phyloP scores from a whole-genome alignment of 2,113 vertebrate species.

The Pseudolaguvia tuberculata region DNA sequence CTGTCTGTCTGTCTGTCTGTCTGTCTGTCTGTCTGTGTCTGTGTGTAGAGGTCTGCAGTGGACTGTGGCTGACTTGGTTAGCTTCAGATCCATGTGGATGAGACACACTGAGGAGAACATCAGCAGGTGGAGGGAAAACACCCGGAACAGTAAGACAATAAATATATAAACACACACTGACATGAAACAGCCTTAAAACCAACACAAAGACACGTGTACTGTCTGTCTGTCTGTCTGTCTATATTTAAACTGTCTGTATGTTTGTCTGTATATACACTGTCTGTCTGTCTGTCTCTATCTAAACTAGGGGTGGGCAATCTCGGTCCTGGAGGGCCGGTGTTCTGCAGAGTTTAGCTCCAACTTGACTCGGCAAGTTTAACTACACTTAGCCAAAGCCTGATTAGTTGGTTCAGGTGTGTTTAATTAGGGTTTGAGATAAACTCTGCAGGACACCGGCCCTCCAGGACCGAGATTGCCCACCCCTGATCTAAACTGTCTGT shows the following conservation, averaged over 20 bases:
- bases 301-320: too few relatives aligned
- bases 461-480: too few relatives aligned
- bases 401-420: too few relatives aligned
- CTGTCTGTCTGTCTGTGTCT: conserved; percentile 15
- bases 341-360: too few relatives aligned
- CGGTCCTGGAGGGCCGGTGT: too few relatives aligned
- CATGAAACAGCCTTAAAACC: background rate
- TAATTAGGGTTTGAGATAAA: too few relatives aligned
- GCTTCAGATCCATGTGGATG: conserved; percentile 85
- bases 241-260: background rate
- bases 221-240: too few relatives aligned
- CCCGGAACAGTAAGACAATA: conserved; percentile 71
- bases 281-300: background rate
- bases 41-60: conserved; percentile 72
- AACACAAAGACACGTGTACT: too few relatives aligned
- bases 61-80: conserved; percentile 80
- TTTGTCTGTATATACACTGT: too few relatives aligned
- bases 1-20: background rate
- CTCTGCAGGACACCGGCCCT: too few relatives aligned
- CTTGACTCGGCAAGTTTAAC: too few relatives aligned
- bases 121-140: conserved; percentile 86
- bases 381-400: too few relatives aligned
- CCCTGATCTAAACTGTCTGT: background rate
- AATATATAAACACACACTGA: background rate
- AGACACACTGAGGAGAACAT: conserved; percentile 92